phyloP scores from a whole-genome alignment of 2,888 invertebrate species.

The Meiosimyza decipiens region DNA sequence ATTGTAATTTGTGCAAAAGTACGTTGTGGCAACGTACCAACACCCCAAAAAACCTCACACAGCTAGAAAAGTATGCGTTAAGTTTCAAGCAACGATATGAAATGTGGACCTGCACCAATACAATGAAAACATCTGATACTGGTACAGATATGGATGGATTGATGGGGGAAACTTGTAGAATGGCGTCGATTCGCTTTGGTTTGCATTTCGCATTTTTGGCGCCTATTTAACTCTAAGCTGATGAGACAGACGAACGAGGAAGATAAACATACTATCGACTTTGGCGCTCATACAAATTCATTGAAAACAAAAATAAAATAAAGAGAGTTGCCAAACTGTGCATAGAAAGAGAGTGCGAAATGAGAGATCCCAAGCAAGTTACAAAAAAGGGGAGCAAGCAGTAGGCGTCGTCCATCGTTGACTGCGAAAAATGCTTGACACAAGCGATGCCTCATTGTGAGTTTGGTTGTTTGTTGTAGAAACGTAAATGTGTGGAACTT shows the following conservation, averaged over 20 bases:
- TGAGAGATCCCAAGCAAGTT: neutral
- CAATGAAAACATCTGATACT: neutral
- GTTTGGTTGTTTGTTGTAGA: conserved; percentile 33
- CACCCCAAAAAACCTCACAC: neutral
- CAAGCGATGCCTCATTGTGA: conserved; percentile 42
- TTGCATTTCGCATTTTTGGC: conserved; percentile 23
- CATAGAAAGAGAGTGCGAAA: neutral
- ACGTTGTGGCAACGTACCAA: conserved; percentile 14
- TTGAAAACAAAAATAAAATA: conserved; percentile 50
- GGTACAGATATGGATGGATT: neutral
- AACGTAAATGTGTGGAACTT: conserved; percentile 19
- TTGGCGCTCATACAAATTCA: conserved; percentile 53
- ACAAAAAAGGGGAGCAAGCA: conserved; percentile 40
- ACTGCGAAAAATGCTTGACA: conserved; percentile 46
- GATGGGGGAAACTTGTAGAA: neutral
- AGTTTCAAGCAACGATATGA: neutral
- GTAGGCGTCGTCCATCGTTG: neutral
- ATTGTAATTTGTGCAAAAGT: too few relatives aligned
- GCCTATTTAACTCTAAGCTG: conserved; percentile 15
- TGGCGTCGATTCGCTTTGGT: neutral
- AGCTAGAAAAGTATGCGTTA: neutral
- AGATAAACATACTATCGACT: conserved; percentile 11
- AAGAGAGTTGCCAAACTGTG: conserved; percentile 43
- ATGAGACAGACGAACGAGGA: neutral
- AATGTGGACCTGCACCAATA: conserved; percentile 22